These are phyloP conservation scores for Harpalus rufipes DNA, from an alignment of 2,888 invertebrate species.

Conservation along the genomic window DNA sequence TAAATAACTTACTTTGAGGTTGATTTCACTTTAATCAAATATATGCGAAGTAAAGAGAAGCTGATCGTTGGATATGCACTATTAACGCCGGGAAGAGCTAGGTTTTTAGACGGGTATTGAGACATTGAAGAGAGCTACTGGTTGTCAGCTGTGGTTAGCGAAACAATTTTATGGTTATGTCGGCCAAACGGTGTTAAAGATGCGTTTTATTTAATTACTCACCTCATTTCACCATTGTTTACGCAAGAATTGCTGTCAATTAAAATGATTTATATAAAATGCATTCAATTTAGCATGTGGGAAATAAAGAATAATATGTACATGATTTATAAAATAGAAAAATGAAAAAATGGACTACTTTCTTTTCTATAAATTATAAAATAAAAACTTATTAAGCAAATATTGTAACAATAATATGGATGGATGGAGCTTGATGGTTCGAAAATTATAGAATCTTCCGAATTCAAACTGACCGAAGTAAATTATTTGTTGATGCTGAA, in stretches of 20 bases:
- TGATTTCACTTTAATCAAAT: constrained; percentile 53
- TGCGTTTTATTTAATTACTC: constrained; percentile 14
- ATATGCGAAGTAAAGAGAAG: constrained; percentile 26
- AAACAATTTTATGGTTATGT: constrained; percentile 25
- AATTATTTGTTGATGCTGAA: no score
- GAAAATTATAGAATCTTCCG: no score
- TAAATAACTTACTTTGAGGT: constrained; percentile 31
- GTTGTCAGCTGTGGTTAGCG: not conserved
- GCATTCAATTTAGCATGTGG: not conserved
- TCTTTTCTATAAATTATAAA: not conserved
- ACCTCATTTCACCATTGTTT: constrained; percentile 21
- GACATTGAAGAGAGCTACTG: not conserved
- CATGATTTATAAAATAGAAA: not conserved
- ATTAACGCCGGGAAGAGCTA: constrained; percentile 17
- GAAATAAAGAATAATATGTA: not conserved
- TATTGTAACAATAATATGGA: not conserved
- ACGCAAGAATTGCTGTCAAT: constrained; percentile 2
- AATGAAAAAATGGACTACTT: not conserved
- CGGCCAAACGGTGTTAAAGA: constrained; percentile 20
- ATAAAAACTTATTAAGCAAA: not conserved
- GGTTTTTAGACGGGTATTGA: constrained; percentile 31
- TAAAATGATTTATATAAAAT: constrained; percentile 8
- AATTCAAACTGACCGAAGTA: no score
- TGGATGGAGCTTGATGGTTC: no score
- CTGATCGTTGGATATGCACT: constrained; percentile 26